A percentile compares a stretch with the other conserved stretches of the same genome.
Evolutionary conservation across 92 coral and sea anemone genomes (phyloP).

Genomic region (Phenganax subtilis): DNA sequence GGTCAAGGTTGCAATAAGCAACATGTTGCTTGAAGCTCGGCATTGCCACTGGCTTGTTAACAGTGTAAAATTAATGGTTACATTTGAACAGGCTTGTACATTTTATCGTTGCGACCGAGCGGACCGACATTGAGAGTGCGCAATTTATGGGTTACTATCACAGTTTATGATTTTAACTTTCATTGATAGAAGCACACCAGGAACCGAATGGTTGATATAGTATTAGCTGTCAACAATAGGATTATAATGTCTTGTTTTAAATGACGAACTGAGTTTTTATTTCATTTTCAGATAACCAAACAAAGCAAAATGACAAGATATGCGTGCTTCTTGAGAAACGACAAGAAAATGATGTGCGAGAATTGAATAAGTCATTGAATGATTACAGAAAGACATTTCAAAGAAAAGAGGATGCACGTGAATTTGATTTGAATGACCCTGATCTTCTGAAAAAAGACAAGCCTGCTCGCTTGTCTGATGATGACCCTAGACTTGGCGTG

Average conservation of each 20-base stretch:
- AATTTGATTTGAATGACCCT: slow-evolving; percentile 96
- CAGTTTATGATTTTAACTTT: too few species aligned
- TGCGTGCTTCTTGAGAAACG: slow-evolving; percentile 79
- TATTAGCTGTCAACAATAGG: too few species aligned
- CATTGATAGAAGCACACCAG: too few species aligned
- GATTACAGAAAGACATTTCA: slow-evolving; percentile 77
- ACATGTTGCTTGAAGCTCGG: too few species aligned
- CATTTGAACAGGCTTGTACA: too few species aligned
- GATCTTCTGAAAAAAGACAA: slow-evolving; percentile 90
- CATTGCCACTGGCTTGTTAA: too few species aligned
- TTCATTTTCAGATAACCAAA: slow-evolving; percentile 70
- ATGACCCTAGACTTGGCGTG: slow-evolving; percentile 90
- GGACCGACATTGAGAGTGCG: too few species aligned
- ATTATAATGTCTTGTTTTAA: not conserved
- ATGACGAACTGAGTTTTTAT: not conserved
- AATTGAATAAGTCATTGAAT: slow-evolving; percentile 78
- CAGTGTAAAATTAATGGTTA: too few species aligned
- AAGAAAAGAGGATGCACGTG: slow-evolving; percentile 70
- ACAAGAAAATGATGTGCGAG: slow-evolving; percentile 91
- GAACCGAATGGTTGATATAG: too few species aligned
- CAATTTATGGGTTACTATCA: too few species aligned
- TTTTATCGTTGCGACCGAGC: too few species aligned
- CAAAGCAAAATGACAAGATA: slow-evolving; percentile 90
- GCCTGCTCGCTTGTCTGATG: slow-evolving; percentile 96
- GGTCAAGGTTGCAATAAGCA: too few species aligned